Base-by-base conservation (phyloP, 2,797 vertebrate species). In the Sebastes goodei region DNA sequence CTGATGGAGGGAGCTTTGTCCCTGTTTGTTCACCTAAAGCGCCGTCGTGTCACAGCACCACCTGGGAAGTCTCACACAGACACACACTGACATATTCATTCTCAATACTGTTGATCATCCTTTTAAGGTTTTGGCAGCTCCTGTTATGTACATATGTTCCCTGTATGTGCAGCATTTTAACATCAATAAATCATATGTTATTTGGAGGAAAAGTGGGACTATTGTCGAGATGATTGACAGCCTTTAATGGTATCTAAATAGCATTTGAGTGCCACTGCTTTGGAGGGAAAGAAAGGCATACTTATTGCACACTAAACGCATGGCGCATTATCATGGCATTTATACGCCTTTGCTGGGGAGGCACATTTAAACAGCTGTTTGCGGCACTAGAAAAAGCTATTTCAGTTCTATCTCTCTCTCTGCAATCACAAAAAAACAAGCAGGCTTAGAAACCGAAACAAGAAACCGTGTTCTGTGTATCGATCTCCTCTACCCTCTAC, bases 1-100 rank as follows among this genome's bases (percentile, higher is more conserved):
- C 82, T 94, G 95, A 96, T 89, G 92, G 93, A 83, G 85, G 71
- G 83, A 93, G 93, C 90, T 95, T 96, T 94, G 93, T 94, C 87
- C 80, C 87, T 80, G 93, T 94, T 95, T 95, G 95, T 94, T 95
- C 92, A 94, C 91, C 93, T 92, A 78, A 91, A 93, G 86, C 76
- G 25, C 23, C 20, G 65, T 49, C 86, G 77, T 93, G 89, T 93
- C 91, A 27, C 56, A 66, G 74, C 90, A 56, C 68, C 92, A 90
- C 90, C 92, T 89, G 92, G 82, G 89, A 63, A 61, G 79, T 61
- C 82, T 33, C 59, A 71, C 65, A 21, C 52, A 73, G 8, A 71
- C 56, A 55, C 66, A 32, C 49, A 5, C 20, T 42, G 80, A 60
- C 70, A 17, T 10, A 21, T 32, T 59, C 33, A 25, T 14, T 35